phyloP scores from a whole-genome alignment of 2,888 invertebrate species.

The Tridacna crocea region DNA sequence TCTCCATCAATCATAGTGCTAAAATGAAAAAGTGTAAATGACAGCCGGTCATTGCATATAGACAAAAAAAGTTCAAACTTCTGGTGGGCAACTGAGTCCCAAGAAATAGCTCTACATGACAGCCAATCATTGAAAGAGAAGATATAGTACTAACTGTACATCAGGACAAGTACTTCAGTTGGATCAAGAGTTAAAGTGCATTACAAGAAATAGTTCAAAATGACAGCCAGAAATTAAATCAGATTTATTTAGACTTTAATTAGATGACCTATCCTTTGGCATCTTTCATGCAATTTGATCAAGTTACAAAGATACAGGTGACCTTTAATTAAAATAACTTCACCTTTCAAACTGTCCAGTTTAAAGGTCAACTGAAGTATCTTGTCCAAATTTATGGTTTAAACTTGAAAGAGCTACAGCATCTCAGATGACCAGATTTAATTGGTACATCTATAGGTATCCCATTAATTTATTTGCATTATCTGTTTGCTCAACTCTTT shows the following conservation, averaged over 20 bases:
- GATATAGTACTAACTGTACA: too few relatives aligned
- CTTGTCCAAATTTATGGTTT: background rate
- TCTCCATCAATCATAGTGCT: too few relatives aligned
- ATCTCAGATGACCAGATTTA: background rate
- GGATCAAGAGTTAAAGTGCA: too few relatives aligned
- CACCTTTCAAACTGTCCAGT: background rate
- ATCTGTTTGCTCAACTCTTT: background rate
- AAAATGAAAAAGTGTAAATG: background rate
- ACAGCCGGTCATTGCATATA: background rate
- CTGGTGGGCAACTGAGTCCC: too few relatives aligned
- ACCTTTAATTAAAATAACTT: background rate
- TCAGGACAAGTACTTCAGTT: too few relatives aligned
- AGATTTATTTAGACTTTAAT: too few relatives aligned
- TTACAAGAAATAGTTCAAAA: too few relatives aligned
- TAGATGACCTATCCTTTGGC: background rate
- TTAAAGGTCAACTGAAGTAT: background rate
- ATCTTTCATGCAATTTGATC: background rate
- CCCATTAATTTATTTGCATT: background rate
- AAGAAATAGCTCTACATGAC: too few relatives aligned
- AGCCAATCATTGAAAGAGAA: too few relatives aligned
- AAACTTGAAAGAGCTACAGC: constrained; percentile 1
- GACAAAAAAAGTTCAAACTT: background rate
- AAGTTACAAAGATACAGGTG: background rate
- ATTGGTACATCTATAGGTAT: background rate
- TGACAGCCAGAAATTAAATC: too few relatives aligned